Base-by-base conservation (phyloP, 1,140 invertebrate genomes). In the Drosophila rufa region DNA sequence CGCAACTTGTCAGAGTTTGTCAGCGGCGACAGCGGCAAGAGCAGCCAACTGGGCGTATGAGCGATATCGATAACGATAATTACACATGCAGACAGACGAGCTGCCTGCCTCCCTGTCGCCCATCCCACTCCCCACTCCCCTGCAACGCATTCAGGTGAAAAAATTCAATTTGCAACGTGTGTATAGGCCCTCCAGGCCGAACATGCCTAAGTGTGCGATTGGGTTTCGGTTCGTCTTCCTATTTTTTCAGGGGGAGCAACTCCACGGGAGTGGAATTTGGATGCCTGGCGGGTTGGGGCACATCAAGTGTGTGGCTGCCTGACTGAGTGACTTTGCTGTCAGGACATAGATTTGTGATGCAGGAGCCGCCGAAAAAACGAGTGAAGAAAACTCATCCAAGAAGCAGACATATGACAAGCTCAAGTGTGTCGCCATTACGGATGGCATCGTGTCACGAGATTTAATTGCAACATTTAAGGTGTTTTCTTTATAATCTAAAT, bases 41-140 rank as follows among this genome's bases (percentile, higher is more conserved):
- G 30, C 43, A 68, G 75, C 48, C 58, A 86, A 80, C 80, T 68
- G 77, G 75, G 85, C 84, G 84, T 89, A 87, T 89, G 71, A 87
- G 74, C 84, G 84, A 87, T 89, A 87, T 87, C 84, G 84, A 89
- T 87, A 84, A 89, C 84, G 77, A 87, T 87, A 87, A 87, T 87
- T 87, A 89, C 73, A 84, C 80, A 84, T 74, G 83, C 83, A 77
- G 83, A 80, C 74, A 64, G 36, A 25, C 36, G 19, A 56, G 53
- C 53, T 36, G 14, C 33, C 33, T 11, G 9, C 1, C 40, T 22
- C 33, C 19, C 15, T 19, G n/a, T 15, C 36, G 19, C 8, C 15
- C 15, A 11, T 9, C 9, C 36, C 33, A 11, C 27, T 12, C 2
- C 43, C 5, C 38, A 7, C 42, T 38, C 38, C 57, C 36, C 17